Conservation (phyloP, 2,113 vertebrate genomes). For the Rostratula benghalensis region DNA sequence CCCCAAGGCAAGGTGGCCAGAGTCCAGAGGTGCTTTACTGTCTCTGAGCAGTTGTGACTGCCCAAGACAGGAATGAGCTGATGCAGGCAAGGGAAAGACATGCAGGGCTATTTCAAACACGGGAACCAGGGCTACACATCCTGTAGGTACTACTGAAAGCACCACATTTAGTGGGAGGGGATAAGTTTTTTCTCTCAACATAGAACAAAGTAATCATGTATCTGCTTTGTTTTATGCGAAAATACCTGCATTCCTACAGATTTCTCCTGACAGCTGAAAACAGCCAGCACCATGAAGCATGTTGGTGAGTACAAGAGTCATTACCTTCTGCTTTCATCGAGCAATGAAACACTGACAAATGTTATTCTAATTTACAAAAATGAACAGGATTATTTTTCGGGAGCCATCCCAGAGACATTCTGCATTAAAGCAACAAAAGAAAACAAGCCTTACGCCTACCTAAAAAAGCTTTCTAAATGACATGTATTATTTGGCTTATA, state of each 20-base stretch:
- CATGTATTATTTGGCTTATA: not conserved
- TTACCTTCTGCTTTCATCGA: not conserved
- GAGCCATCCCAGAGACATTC: not conserved
- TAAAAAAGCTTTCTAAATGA: not conserved
- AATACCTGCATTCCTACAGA: not conserved
- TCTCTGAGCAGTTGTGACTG: not conserved
- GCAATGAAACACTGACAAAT: not conserved
- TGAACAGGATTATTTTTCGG: not conserved
- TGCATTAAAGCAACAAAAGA: not conserved
- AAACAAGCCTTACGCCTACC: not conserved
- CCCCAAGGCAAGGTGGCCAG: not conserved
- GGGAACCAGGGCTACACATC: not conserved
- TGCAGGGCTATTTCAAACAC: not conserved
- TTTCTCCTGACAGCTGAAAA: not conserved
- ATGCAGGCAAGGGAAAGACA: not conserved
- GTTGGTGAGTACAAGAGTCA: not conserved
- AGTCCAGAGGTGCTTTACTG: not conserved
- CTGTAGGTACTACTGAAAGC: not conserved
- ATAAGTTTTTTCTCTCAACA: not conserved
- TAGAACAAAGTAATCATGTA: not conserved
- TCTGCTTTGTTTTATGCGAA: not conserved
- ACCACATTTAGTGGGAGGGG: accelerated
- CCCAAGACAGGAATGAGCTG: not conserved
- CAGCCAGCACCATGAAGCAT: not conserved
- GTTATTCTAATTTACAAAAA: not conserved